Conservation (phyloP, 2,797 vertebrate species). For the Sebastes itinus region DNA sequence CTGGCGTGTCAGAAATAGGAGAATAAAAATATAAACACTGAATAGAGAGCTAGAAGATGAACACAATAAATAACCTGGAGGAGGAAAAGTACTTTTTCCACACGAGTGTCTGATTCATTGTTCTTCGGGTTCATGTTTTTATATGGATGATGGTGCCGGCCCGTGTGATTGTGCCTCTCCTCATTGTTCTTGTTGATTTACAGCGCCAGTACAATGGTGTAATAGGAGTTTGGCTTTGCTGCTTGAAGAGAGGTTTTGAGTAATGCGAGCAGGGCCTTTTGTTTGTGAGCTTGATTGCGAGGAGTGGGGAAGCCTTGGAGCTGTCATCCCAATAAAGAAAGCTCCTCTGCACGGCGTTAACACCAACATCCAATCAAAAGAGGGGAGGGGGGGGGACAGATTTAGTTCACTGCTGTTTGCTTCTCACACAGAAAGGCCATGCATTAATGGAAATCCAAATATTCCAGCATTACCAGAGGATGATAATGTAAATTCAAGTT, state of each 20-base stretch:
- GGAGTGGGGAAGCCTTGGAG: constrained; percentile 73
- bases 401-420: constrained; percentile 82
- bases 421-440: constrained; percentile 74
- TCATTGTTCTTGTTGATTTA: constrained; percentile 83
- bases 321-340: constrained; percentile 82
- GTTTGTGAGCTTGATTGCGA: constrained; percentile 80
- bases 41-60: constrained; percentile 60
- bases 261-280: constrained; percentile 79
- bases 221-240: constrained; percentile 79
- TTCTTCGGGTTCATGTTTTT: constrained; percentile 72
- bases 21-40: constrained; percentile 61
- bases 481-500: constrained; percentile 89
- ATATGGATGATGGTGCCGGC: constrained; percentile 66
- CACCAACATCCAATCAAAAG: constrained; percentile 76
- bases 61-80: constrained; percentile 70
- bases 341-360: constrained; percentile 71
- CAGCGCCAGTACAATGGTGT: constrained; percentile 75
- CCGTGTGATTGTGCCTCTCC: constrained; percentile 70
- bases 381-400: constrained; percentile 56
- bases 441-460: constrained; percentile 86
- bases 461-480: constrained; percentile 86
- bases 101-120: constrained; percentile 67
- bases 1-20: constrained; percentile 51
- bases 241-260: constrained; percentile 77
- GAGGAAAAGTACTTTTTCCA: constrained; percentile 60